Percentiles rank a stretch among this genome's conserved stretches.
Conservation (phyloP, 2,113 vertebrate genomes). For the Sander lucioperca region DNA sequence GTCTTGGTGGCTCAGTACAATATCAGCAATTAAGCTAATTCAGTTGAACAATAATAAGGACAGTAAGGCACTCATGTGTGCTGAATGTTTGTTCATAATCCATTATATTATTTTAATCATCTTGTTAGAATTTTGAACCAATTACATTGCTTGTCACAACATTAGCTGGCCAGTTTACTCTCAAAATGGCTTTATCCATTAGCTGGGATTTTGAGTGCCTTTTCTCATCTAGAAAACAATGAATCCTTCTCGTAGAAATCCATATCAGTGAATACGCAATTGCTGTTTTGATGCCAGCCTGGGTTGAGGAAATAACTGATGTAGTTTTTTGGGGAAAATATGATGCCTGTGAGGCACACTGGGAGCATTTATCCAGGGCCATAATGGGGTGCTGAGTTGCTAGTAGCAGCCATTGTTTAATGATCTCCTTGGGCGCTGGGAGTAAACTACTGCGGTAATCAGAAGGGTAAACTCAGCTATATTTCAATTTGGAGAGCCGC, state of each 20-base stretch:
- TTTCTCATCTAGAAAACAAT: constrained; percentile 60
- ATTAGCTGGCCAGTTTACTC: constrained; percentile 69
- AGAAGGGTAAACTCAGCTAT: constrained; percentile 99
- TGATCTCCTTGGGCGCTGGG: constrained; percentile 96
- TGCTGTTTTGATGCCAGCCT: constrained; percentile 60
- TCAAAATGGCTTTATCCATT: constrained; percentile 61
- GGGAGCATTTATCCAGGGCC: constrained; percentile 95
- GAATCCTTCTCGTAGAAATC: constrained; percentile 47
- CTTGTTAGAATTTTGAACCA: constrained; percentile 62
- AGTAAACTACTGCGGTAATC: constrained; percentile 98
- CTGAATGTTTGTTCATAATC: constrained; percentile 56
- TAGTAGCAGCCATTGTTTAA: constrained; percentile 92
- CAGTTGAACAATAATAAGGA: constrained; percentile 43
- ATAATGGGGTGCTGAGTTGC: constrained; percentile 92
- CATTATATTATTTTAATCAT: constrained; percentile 68
- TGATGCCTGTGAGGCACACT: constrained; percentile 71
- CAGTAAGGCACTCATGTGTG: constrained; percentile 37
- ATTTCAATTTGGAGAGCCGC: constrained; percentile 99
- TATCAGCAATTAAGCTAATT: constrained; percentile 40
- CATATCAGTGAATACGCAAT: constrained; percentile 58
- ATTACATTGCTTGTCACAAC: constrained; percentile 71
- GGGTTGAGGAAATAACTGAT: constrained; percentile 49
- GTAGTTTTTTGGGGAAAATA: constrained; percentile 35
- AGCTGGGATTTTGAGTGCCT: constrained; percentile 62
- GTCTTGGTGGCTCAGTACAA: constrained; percentile 36